phyloP scores from a whole-genome alignment of 1,140 invertebrate species.

The Aphelenchoides besseyi region DNA sequence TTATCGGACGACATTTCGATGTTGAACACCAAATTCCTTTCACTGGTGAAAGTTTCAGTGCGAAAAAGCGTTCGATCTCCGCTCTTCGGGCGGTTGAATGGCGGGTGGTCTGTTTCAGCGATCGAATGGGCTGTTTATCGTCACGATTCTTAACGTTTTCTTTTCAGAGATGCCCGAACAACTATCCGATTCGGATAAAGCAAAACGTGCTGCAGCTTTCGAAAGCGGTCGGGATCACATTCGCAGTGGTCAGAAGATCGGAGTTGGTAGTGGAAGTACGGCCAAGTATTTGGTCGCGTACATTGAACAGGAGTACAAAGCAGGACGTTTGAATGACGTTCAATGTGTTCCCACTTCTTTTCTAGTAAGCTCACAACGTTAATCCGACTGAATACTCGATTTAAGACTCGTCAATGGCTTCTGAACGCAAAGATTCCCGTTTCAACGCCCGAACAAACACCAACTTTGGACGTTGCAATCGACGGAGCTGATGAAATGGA shows the following conservation, averaged over 20 bases:
- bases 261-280: slow-evolving; percentile 28
- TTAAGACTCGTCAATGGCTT: slow-evolving; percentile 32
- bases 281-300: slow-evolving; percentile 30
- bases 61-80: not conserved
- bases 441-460: slow-evolving; percentile 8
- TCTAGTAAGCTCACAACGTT: slow-evolving; percentile 18
- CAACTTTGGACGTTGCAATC: slow-evolving; percentile 18
- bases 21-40: not conserved
- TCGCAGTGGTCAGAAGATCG: slow-evolving; percentile 19
- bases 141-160: not conserved
- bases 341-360: slow-evolving; percentile 33
- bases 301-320: slow-evolving; percentile 17
- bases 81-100: not conserved
- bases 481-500: slow-evolving; percentile 38
- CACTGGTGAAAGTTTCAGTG: not conserved
- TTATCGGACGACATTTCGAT: not conserved
- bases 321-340: slow-evolving; percentile 30
- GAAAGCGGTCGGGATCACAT: slow-evolving; percentile 4
- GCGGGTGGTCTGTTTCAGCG: not conserved
- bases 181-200: not conserved
- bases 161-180: not conserved
- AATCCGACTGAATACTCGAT: slow-evolving; percentile 10
- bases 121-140: not conserved
- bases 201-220: slow-evolving; percentile 10
- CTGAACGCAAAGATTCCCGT: slow-evolving; percentile 28